Evolutionary conservation across 2,797 vertebrate species (phyloP).

Genomic region (Melanotaenia trifasciata): DNA sequence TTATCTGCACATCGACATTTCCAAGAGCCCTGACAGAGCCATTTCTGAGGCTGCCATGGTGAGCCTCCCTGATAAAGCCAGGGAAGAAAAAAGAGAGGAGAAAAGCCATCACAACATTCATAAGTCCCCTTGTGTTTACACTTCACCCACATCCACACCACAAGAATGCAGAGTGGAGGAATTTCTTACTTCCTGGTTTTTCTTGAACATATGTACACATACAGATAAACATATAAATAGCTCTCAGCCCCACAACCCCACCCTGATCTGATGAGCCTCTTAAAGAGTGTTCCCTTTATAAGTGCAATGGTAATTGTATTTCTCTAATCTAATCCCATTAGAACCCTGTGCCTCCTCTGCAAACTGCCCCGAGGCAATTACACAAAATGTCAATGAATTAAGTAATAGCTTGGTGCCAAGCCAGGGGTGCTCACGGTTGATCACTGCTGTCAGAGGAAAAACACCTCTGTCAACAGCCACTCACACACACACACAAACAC

Average conservation of each 20-base stretch:
- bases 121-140: slow-evolving; percentile 42
- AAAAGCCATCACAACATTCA: slow-evolving; percentile 44
- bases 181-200: background rate
- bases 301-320: slow-evolving; percentile 84
- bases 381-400: slow-evolving; percentile 87
- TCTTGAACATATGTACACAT: background rate
- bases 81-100: slow-evolving; percentile 20
- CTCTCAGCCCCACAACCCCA: slow-evolving; percentile 11
- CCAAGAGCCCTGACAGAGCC: slow-evolving; percentile 83
- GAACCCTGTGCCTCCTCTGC: slow-evolving; percentile 74
- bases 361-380: slow-evolving; percentile 84
- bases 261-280: slow-evolving; percentile 44
- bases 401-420: slow-evolving; percentile 84
- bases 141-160: slow-evolving; percentile 24
- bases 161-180: background rate
- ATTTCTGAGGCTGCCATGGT: slow-evolving; percentile 78
- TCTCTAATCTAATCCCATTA: slow-evolving; percentile 86
- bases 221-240: slow-evolving; percentile 17
- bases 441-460: slow-evolving; percentile 82
- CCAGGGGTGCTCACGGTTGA: slow-evolving; percentile 77
- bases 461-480: slow-evolving; percentile 79
- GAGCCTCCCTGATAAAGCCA: slow-evolving; percentile 75
- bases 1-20: slow-evolving; percentile 94
- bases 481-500: slow-evolving; percentile 25
- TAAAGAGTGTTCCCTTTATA: slow-evolving; percentile 75